Conservation (phyloP, 2,797 vertebrate genomes). For the Catostomus latipinnis region DNA sequence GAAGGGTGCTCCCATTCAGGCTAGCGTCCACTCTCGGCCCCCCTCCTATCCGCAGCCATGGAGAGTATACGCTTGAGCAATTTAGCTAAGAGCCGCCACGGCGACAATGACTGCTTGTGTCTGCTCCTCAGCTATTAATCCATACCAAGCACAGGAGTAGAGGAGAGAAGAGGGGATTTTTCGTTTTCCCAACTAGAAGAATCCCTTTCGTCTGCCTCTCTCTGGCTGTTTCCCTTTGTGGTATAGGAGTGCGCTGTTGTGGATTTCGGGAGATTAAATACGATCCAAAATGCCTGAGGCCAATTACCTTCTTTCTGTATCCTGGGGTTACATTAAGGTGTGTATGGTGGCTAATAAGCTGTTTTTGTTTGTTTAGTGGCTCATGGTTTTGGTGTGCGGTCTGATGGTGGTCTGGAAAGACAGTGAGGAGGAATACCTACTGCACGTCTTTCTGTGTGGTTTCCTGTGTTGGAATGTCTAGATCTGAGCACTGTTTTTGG, state of each 20-base stretch:
- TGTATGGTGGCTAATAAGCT: conserved; percentile 69
- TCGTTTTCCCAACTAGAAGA: conserved; percentile 60
- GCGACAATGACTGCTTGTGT: not conserved
- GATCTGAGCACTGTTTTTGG: conserved; percentile 69
- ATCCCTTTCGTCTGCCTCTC: conserved; percentile 72
- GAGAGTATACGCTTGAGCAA: conserved; percentile 58
- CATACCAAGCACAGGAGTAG: conserved; percentile 53
- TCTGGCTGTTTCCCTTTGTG: conserved; percentile 50
- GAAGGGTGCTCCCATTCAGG: conserved; percentile 49
- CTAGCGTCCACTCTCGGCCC: conserved; percentile 42
- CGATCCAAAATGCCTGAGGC: conserved; percentile 98
- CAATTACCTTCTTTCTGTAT: conserved; percentile 97
- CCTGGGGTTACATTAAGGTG: conserved; percentile 99
- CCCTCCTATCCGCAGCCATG: conserved; percentile 66
- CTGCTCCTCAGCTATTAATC: conserved; percentile 68
- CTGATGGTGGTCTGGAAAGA: conserved; percentile 54
- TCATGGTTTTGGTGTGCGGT: conserved; percentile 40
- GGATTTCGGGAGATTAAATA: conserved; percentile 75
- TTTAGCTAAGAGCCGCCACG: conserved; percentile 30
- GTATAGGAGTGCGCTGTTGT: conserved; percentile 70
- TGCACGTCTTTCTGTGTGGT: conserved; percentile 40
- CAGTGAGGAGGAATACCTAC: conserved; percentile 28
- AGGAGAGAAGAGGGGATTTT: conserved; percentile 65
- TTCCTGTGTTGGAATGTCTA: conserved; percentile 59
- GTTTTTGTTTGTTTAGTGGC: conserved; percentile 24